Evolutionary conservation across 1,140 invertebrate genomes (phyloP).

Genomic region (Bursaphelenchus mucronatus): DNA sequence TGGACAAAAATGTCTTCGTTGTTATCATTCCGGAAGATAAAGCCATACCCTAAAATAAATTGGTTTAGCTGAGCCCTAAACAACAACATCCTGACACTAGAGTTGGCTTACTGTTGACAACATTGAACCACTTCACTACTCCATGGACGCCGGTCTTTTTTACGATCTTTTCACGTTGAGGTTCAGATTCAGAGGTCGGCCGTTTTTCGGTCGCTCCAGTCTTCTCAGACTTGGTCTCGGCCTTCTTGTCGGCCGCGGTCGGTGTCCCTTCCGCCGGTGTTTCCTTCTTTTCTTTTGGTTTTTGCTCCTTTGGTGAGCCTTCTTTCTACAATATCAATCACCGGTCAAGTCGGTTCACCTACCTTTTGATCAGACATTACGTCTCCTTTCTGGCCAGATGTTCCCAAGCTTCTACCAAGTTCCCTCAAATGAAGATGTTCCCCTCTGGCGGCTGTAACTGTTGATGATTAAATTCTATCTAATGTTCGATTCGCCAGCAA

Average conservation of each 20-base stretch:
- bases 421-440: too few relatives aligned
- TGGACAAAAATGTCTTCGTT: conserved; percentile 98
- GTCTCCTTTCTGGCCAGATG: too few relatives aligned
- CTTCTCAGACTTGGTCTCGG: not conserved
- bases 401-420: too few relatives aligned
- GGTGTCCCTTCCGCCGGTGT: not conserved
- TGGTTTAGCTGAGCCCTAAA: conserved; percentile 73
- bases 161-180: not conserved
- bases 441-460: too few relatives aligned
- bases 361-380: too few relatives aligned
- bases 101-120: not conserved
- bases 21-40: conserved; percentile 95
- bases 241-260: conserved; percentile 9
- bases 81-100: not conserved
- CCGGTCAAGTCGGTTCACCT: too few relatives aligned
- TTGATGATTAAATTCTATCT: too few relatives aligned
- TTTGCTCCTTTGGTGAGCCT: conserved; percentile 19
- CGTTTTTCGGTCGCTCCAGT: not conserved
- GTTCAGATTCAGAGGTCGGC: not conserved
- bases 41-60: conserved; percentile 78
- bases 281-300: not conserved
- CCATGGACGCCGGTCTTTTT: conserved; percentile 67
- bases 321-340: conserved; percentile 2
- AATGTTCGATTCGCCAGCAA: too few relatives aligned
- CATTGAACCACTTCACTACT: conserved; percentile 92